Evolutionary conservation across 2,797 vertebrate species (phyloP), one percentile per base, ranked within the genome.

Genomic region (Eptatretus atami): DNA sequence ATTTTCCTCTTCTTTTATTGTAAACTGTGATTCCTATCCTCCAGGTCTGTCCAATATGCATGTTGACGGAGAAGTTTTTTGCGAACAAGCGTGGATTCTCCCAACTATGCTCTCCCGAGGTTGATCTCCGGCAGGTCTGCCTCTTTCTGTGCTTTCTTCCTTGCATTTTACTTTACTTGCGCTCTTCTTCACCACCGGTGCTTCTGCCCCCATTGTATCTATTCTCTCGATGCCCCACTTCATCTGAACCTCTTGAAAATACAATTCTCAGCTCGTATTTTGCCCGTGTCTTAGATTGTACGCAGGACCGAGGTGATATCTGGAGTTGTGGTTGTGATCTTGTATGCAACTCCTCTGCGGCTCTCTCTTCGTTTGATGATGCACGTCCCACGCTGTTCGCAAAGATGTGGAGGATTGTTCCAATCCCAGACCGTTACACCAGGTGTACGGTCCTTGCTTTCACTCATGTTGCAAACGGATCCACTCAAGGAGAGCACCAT

Each of bases 1-100:
- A 44, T 44, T 44, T 44, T 44, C 31, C 31, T 5, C 31, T 44
- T 44, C 1, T 8, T 44, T 44, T 44, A 44, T 44, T 2, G 4
- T 44, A 44, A 44, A 44, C 31, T 44, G 31, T 44, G n/a, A 8
- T 44, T 44, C 31, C 6, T 44, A 44, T 44, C n/a, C 31, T 52
- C 68, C 69, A 98, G 92, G 92, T 12, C 72, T 98, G 67, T 98
- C 92, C 63, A 98, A 98, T 74, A 98, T 98, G 92, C n/a, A 98
- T 98, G 92, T 94, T 68, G 92, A 98, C 65, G 92, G 92, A 0
- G 92, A 98, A 72, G n/a, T n/a, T 98, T 98, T 71, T 76, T 98
- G 8, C 76, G 87, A 69, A 98, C 92, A n/a, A 98, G 92, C 72
- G 92, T 66, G 92, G 92, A 9, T n/a, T 98, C 92, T 53, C 92